A percentile compares a stretch with the other conserved stretches of the same genome.
These are phyloP conservation scores for Pardalotus punctatus DNA, from an alignment of 2,113 vertebrate species.

Conservation along the genomic window DNA sequence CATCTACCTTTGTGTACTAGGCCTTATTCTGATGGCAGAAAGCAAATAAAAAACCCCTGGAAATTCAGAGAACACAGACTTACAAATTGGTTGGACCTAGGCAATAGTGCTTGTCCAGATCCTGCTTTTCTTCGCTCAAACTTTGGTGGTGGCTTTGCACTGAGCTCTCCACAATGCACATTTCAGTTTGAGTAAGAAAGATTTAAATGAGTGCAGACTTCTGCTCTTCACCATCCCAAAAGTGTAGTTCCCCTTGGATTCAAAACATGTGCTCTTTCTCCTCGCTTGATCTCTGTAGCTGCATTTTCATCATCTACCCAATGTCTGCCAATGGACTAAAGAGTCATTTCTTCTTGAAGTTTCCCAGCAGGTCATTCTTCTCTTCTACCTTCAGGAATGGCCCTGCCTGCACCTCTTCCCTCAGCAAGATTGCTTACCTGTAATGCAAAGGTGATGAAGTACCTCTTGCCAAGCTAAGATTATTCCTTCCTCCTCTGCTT, in stretches of 20 bases:
- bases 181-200: neutral
- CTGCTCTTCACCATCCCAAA: neutral
- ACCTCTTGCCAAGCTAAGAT: neutral
- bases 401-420: rapidly evolving
- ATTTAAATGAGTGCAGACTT: neutral
- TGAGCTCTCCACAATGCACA: neutral
- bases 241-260: neutral
- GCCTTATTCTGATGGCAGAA: conserved; percentile 32
- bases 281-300: rapidly evolving
- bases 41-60: neutral
- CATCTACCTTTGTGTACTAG: conserved; percentile 58
- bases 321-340: neutral
- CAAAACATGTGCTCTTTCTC: neutral
- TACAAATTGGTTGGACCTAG: neutral
- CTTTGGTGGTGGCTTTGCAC: neutral
- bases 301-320: neutral
- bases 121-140: neutral
- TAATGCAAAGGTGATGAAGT: neutral
- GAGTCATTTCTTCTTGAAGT: neutral
- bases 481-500: neutral
- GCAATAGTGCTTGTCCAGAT: neutral
- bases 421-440: neutral
- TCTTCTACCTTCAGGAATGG: neutral
- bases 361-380: neutral
- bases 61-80: conserved; percentile 35